Conservation (phyloP, 2,888 invertebrate genomes). For the Darwinula stevensoni region DNA sequence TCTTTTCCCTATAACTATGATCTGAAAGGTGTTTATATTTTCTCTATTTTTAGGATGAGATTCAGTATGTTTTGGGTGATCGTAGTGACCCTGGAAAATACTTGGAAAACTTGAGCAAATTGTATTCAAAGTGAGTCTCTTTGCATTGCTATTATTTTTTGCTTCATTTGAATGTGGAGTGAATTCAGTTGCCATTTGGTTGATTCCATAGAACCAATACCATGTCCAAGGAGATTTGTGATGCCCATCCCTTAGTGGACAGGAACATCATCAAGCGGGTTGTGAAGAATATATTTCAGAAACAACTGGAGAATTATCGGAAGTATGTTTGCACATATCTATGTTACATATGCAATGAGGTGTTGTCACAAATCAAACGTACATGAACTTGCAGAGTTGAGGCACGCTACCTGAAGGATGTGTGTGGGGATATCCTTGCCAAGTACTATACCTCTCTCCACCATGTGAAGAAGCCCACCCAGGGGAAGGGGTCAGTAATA, state of each 20-base stretch:
- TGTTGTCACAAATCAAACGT: constrained; percentile 4
- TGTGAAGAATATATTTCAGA: constrained; percentile 46
- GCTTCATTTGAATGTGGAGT: constrained; percentile 3
- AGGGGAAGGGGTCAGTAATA: constrained; percentile 38
- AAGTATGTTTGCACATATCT: constrained; percentile 9
- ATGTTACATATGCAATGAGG: constrained; percentile 5
- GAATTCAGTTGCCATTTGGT: too few species aligned
- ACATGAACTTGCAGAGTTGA: constrained; percentile 28
- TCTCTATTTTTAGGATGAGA: too few species aligned
- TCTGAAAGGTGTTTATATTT: too few species aligned
- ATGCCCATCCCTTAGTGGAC: constrained; percentile 46
- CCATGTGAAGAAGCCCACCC: constrained; percentile 77
- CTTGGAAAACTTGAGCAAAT: constrained; percentile 53
- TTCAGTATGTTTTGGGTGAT: too few species aligned
- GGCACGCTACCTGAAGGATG: constrained; percentile 40
- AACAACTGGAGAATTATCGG: constrained; percentile 27
- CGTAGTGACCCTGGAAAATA: constrained; percentile 31
- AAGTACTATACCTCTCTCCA: constrained; percentile 71
- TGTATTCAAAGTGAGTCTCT: constrained; percentile 44
- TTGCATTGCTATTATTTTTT: not conserved
- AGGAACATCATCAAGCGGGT: constrained; percentile 43
- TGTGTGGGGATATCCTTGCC: constrained; percentile 38
- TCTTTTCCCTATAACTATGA: too few species aligned
- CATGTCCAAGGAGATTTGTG: constrained; percentile 35
- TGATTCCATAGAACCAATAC: constrained; percentile 31